These are phyloP conservation scores for Halichondria panicea DNA, from an alignment of 37 sponge, comb jelly and placozoan species.

Conservation along the genomic window DNA sequence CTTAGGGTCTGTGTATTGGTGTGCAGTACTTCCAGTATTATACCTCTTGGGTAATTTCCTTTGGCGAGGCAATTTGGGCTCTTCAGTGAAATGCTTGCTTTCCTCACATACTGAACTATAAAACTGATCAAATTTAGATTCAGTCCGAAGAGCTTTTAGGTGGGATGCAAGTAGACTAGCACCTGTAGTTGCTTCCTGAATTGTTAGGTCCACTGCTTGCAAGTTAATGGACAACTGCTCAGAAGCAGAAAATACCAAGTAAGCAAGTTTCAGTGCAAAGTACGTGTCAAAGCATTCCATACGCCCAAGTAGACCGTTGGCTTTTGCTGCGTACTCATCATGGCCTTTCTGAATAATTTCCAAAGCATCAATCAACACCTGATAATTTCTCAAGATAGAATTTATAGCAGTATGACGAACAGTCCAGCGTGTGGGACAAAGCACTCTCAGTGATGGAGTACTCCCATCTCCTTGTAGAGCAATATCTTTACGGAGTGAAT, in stretches of 20 bases:
- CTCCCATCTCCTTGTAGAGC: not conserved
- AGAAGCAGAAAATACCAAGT: constrained; percentile 33
- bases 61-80: constrained; percentile 20
- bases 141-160: constrained; percentile 33
- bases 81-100: constrained; percentile 23
- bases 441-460: constrained; percentile 7
- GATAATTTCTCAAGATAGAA: constrained; percentile 44
- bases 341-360: constrained; percentile 26
- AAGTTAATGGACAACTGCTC: constrained; percentile 22
- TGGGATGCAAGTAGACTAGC: constrained; percentile 31
- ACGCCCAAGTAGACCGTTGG: constrained; percentile 19
- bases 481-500: constrained; percentile 17
- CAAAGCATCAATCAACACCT: constrained; percentile 20
- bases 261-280: constrained; percentile 50
- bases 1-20: constrained; percentile 18
- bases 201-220: constrained; percentile 16
- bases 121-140: constrained; percentile 28
- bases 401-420: constrained; percentile 32
- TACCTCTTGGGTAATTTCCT: constrained; percentile 36
- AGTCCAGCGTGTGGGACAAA: constrained; percentile 64
- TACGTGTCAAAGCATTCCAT: constrained; percentile 55
- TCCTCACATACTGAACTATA: constrained; percentile 13
- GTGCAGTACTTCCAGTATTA: constrained; percentile 37
- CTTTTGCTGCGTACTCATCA: constrained; percentile 73
- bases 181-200: constrained; percentile 30